phyloP scores from a whole-genome alignment of 2,888 invertebrate genomes.

The Onthophagus sagittarius region DNA sequence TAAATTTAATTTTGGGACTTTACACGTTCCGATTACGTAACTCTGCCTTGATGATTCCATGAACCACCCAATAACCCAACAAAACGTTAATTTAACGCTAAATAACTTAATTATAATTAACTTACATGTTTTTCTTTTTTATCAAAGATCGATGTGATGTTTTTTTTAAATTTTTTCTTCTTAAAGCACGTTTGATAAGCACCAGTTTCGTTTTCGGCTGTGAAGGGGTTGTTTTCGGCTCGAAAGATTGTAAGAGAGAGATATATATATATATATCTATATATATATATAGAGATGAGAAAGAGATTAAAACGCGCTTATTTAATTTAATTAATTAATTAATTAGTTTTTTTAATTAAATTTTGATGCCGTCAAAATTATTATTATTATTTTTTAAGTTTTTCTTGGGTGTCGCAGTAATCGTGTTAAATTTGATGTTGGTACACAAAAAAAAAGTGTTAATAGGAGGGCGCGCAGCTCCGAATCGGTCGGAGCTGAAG shows the following conservation, averaged over 20 bases:
- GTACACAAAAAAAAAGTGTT: neutral
- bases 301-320: too few species aligned
- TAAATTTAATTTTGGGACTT: too few species aligned
- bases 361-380: too few species aligned
- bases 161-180: neutral
- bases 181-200: neutral
- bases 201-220: neutral
- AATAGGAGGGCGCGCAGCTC: neutral
- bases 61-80: too few species aligned
- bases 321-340: too few species aligned
- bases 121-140: neutral
- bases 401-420: neutral
- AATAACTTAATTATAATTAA: neutral
- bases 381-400: neutral
- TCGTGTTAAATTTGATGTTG: neutral
- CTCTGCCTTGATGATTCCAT: too few species aligned
- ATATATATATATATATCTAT: too few species aligned
- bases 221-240: neutral
- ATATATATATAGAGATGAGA: too few species aligned
- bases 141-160: neutral
- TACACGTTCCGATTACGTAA: too few species aligned
- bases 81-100: too few species aligned
- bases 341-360: too few species aligned
- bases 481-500: neutral
- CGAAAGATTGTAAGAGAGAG: neutral